Evolutionary conservation across 2,797 vertebrate species (phyloP).

Genomic region (Staurois parvus): DNA sequence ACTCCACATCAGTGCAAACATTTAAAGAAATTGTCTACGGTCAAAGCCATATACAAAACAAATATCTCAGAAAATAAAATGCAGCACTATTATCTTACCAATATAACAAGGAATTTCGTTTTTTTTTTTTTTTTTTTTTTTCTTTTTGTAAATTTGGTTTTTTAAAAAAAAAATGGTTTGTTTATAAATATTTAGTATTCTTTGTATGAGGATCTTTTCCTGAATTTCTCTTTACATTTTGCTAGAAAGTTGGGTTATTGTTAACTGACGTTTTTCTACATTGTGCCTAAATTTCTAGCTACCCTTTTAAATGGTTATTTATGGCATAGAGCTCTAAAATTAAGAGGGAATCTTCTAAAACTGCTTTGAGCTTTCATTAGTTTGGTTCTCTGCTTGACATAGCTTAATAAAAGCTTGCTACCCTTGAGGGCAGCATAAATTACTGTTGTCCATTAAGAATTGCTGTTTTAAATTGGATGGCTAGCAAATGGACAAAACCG

Average conservation of each 20-base stretch:
- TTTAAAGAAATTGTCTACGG: neutral
- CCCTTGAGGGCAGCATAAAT: slow-evolving; percentile 43
- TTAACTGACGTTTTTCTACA: neutral
- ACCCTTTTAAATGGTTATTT: slow-evolving; percentile 37
- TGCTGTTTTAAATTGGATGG: neutral
- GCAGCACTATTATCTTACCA: too few species aligned
- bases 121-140: too few species aligned
- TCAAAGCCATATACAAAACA: neutral
- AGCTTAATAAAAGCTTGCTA: slow-evolving; percentile 41
- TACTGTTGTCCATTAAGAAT: slow-evolving; percentile 42
- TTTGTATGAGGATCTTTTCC: too few species aligned
- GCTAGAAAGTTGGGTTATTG: neutral
- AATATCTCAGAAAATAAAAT: neutral
- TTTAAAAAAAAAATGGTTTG: too few species aligned
- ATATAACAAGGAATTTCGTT: too few species aligned
- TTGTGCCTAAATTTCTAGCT: neutral
- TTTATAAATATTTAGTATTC: too few species aligned
- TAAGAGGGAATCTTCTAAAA: slow-evolving; percentile 24
- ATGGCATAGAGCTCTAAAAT: slow-evolving; percentile 8
- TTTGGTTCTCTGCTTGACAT: slow-evolving; percentile 37
- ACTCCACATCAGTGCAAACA: neutral
- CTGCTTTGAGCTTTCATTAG: slow-evolving; percentile 48
- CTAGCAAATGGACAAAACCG: slow-evolving; percentile 15
- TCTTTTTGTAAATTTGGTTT: too few species aligned
- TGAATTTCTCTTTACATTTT: too few species aligned